Evolutionary conservation across 1,140 invertebrate species (phyloP).

Genomic region (Lepidurus couesii): DNA sequence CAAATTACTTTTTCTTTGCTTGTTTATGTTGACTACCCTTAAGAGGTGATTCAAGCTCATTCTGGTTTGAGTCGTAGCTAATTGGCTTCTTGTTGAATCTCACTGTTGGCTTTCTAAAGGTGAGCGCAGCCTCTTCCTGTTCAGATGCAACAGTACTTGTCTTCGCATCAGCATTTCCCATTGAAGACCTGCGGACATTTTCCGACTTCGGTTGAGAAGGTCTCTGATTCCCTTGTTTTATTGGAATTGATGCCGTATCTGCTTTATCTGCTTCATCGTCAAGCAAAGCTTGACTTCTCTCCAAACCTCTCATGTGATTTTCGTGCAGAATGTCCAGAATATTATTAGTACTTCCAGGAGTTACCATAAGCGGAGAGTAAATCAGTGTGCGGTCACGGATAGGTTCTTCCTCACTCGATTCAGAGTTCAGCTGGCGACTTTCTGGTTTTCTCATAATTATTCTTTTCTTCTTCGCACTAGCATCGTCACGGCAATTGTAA

Average conservation of each 20-base stretch:
- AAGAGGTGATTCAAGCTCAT: background rate
- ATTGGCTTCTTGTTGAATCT: background rate
- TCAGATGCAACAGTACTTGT: background rate
- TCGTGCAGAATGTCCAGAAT: background rate
- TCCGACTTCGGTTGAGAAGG: background rate
- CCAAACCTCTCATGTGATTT: background rate
- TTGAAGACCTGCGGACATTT: background rate
- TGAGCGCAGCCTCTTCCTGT: background rate
- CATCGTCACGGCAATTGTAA: background rate
- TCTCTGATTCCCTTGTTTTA: background rate
- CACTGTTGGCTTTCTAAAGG: background rate
- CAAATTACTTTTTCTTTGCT: background rate
- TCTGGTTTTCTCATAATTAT: background rate
- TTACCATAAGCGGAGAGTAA: background rate
- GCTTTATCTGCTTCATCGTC: background rate
- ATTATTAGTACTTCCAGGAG: background rate
- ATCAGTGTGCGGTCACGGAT: background rate
- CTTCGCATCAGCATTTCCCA: background rate
- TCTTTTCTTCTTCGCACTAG: background rate
- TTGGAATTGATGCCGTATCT: background rate
- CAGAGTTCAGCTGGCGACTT: background rate
- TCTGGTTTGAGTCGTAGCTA: background rate
- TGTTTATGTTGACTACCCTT: background rate
- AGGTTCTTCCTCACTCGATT: background rate
- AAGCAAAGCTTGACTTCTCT: background rate